These are phyloP conservation scores for Neoitamus cyanurus DNA, from an alignment of 2,888 invertebrate genomes.

Conservation along the genomic window DNA sequence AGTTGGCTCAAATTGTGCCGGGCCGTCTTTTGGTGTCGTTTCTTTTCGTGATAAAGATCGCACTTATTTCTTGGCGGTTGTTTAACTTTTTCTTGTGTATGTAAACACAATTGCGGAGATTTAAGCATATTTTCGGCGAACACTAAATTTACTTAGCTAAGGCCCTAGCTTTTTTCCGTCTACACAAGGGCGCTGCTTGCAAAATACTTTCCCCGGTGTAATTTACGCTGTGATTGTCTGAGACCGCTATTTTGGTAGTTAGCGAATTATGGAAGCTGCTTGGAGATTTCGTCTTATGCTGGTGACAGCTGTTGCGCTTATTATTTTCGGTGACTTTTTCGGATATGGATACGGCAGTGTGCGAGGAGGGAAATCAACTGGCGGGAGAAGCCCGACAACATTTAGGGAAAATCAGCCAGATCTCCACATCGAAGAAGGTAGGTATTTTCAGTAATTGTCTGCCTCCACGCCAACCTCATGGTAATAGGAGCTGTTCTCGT, in stretches of 20 bases:
- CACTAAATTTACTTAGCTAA: neutral
- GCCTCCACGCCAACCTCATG: neutral
- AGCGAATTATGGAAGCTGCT: conserved; percentile 61
- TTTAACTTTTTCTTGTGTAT: conserved; percentile 24
- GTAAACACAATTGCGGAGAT: neutral
- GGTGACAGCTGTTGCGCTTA: conserved; percentile 62
- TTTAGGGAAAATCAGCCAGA: conserved; percentile 64
- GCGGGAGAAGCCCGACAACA: conserved; percentile 57
- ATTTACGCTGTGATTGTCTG: neutral
- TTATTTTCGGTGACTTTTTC: conserved; percentile 65
- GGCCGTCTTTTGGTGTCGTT: neutral
- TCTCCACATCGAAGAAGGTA: conserved; percentile 65
- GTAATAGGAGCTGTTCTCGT: neutral
- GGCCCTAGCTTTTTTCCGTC: neutral
- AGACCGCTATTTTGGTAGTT: neutral
- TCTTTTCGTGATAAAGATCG: neutral
- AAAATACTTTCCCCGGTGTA: neutral
- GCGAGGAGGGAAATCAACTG: conserved; percentile 61
- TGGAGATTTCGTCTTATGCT: conserved; percentile 66
- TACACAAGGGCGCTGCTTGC: neutral
- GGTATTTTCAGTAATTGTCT: conserved; percentile 46
- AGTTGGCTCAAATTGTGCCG: neutral
- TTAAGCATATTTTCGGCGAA: neutral
- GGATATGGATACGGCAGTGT: conserved; percentile 62
- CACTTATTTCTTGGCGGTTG: neutral